Base-by-base conservation (phyloP, 2,113 vertebrate species). In the Scopus umbretta region DNA sequence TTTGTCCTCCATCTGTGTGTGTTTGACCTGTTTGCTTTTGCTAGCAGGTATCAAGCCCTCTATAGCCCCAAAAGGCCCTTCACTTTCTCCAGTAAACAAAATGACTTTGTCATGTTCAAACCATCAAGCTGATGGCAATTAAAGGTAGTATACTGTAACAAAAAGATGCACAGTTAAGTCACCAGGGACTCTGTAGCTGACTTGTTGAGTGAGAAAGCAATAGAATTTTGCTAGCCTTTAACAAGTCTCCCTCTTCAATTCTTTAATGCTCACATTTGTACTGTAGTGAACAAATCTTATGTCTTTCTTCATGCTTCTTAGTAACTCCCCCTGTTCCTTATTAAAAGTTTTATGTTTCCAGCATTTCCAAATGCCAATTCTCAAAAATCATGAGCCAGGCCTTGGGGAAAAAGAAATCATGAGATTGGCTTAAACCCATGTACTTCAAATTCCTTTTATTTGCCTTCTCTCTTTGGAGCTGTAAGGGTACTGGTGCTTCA, bases 391-490 rank as follows among this genome's bases (percentile, higher is more conserved):
- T 75, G 66, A 90, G 40, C 78, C 70, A 74, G 86, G 58, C 87
- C 81, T 85, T 75, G 56, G 74, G 94, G 91, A 62, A 78, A 92
- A 94, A 85, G 70, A 94, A 90, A 94, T 90, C 56, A 88, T 38
- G 87, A 96, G 71, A 88, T 72, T 80, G 90, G 79, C 74, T 95
- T 92, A 92, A 96, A 73, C 53, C 79, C 68, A 42, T 30, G 76
- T 90, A 66, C 82, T 68, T 70, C 70, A 62, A 92, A 85, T 95
- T 94, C 30, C 53, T 94, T 91, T 96, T 94, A 88, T 96, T 96
- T 93, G 85, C 81, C 45, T 96, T 94, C 79, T 93, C 36, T 96
- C 92, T 93, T 90, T 88, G 81, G 81, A 81, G 53, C 71, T 90
- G 29, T 92, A 94, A 92, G 80, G 68, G 72, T 90, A 92, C 88